Evolutionary conservation across 2,888 invertebrate genomes (phyloP).

Genomic region (Chromoteleia sp.): DNA sequence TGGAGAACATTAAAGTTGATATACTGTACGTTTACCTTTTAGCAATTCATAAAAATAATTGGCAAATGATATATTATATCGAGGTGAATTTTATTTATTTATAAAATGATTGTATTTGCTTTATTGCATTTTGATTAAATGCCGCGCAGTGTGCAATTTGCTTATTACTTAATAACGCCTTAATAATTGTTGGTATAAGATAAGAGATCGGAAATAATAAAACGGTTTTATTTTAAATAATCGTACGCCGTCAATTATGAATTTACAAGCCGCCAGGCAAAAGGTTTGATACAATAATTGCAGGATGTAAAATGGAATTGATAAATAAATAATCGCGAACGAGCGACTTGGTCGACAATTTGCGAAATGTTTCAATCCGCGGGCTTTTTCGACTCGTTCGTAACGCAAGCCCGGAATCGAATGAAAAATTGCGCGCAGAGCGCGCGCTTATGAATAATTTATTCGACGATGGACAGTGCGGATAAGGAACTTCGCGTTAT

Average conservation of each 20-base stretch:
- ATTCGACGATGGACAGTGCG: conserved; percentile 77
- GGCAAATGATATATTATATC: too few relatives aligned
- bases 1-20: too few relatives aligned
- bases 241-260: conserved; percentile 35
- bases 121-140: conserved; percentile 31
- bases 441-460: conserved; percentile 79
- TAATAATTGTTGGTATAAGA: conserved; percentile 36
- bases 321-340: conserved; percentile 44
- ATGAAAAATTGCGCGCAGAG: conserved; percentile 3
- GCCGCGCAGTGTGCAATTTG: conserved; percentile 31
- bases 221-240: conserved; percentile 60
- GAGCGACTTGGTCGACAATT: conserved; percentile 16
- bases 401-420: conserved; percentile 10
- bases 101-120: background rate
- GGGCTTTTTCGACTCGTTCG: conserved; percentile 29
- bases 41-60: too few relatives aligned
- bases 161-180: conserved; percentile 45
- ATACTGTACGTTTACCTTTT: too few relatives aligned
- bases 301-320: conserved; percentile 39
- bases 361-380: conserved; percentile 50
- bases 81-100: background rate
- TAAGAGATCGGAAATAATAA: conserved; percentile 59
- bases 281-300: conserved; percentile 49
- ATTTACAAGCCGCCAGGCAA: conserved; percentile 37
- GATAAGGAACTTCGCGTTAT: conserved; percentile 75